Evolutionary conservation across 1,140 invertebrate genomes (phyloP).

Genomic region (Chironomus striatipennis): DNA sequence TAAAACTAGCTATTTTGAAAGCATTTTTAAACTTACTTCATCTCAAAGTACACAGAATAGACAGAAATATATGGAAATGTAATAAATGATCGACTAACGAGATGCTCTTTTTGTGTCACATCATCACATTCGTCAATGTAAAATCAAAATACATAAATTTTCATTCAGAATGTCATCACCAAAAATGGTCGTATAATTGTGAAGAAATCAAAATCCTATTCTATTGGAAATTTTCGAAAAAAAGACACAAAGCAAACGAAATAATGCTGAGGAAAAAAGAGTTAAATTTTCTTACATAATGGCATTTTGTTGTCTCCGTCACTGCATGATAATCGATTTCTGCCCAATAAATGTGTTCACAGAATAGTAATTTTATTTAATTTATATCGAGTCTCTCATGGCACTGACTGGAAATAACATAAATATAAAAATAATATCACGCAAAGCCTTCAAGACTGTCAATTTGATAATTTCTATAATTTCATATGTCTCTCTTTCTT

Average conservation of each 20-base stretch:
- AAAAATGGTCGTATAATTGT: too few relatives aligned
- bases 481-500: neutral
- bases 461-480: constrained; percentile 23
- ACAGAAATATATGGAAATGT: neutral
- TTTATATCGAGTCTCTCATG: constrained; percentile 5
- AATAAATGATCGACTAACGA: constrained; percentile 3
- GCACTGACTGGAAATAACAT: neutral
- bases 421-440: constrained; percentile 16
- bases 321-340: constrained; percentile 18
- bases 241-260: neutral
- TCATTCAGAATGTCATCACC: too few relatives aligned
- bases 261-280: neutral
- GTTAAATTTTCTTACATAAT: neutral
- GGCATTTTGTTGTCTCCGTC: neutral
- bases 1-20: too few relatives aligned
- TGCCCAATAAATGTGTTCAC: constrained; percentile 21
- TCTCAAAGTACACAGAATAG: neutral
- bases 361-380: constrained; percentile 22
- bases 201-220: too few relatives aligned
- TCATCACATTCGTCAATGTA: neutral
- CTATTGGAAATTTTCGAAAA: too few relatives aligned
- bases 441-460: constrained; percentile 17
- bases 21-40: too few relatives aligned
- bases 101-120: constrained; percentile 1
- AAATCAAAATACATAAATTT: too few relatives aligned